Evolutionary conservation across 2,113 vertebrate genomes (phyloP).

Genomic region (Pleuronectes platessa): DNA sequence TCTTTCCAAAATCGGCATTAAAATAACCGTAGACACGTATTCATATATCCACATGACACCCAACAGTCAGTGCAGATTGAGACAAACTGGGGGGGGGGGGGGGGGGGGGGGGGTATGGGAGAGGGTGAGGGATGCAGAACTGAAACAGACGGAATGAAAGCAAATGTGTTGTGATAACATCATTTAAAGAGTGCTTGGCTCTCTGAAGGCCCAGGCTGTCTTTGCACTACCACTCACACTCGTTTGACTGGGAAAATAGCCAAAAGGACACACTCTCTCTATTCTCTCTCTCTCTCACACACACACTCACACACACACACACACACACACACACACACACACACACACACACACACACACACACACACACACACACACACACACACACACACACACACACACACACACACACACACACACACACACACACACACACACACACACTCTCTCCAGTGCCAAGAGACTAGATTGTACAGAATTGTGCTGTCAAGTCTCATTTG

Average conservation of each 20-base stretch:
- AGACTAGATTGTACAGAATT: slow-evolving; percentile 77
- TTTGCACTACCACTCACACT: slow-evolving; percentile 58
- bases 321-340: background rate
- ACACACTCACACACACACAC: background rate
- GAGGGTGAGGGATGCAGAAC: slow-evolving; percentile 28
- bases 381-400: background rate
- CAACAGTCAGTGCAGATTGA: slow-evolving; percentile 4
- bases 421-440: background rate
- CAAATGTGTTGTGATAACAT: slow-evolving; percentile 73
- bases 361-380: background rate
- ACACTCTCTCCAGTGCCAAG: slow-evolving; percentile 53
- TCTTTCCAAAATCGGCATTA: too few species aligned
- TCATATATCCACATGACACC: background rate
- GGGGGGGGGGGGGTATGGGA: background rate
- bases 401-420: background rate
- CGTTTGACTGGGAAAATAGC: slow-evolving; percentile 77
- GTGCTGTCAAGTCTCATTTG: slow-evolving; percentile 73
- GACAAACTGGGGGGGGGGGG: background rate
- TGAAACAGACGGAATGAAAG: slow-evolving; percentile 64
- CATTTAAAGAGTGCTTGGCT: slow-evolving; percentile 64
- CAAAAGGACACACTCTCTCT: slow-evolving; percentile 57
- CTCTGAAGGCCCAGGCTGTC: slow-evolving; percentile 51
- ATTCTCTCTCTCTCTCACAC: too few species aligned
- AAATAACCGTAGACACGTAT: too few species aligned
- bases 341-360: background rate